Base-by-base conservation (phyloP, 2,888 invertebrate genomes). In the Itoplectis maculator region DNA sequence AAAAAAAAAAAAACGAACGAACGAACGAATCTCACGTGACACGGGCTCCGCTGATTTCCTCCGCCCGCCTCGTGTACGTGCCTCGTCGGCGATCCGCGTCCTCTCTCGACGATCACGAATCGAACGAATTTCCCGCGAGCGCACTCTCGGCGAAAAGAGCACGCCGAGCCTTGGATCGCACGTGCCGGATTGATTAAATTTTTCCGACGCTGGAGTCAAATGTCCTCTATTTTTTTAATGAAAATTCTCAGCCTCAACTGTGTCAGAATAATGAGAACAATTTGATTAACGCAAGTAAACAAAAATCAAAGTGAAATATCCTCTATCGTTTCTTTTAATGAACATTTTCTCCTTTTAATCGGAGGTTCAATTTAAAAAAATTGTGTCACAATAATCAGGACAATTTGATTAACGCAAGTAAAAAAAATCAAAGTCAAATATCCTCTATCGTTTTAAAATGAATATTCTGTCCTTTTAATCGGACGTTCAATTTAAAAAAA, bases 21-120 rank as follows among this genome's bases (percentile, higher is more conserved):
- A n/a, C n/a, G n/a, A n/a, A n/a, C n/a, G n/a, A 61, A 51, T 56
- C 70, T 56, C 18, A 70, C 70, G 54, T 29, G 42, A 56, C 70
- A 42, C 42, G 15, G 6, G 29, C 9, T 56, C 56, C 8, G 15
- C 15, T 42, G 54, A 42, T 56, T 56, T 70, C 42, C 56, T 70
- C 42, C 56, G 56, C 54, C 18, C 51, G 15, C 49, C 40, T n/a
- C n/a, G n/a, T 7, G 18, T 47, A 13, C 69, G 51, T 51, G 51
- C 23, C 23, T 20, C 37, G 18, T 37, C n/a, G 37, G 18, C n/a
- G n/a, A n/a, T n/a, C n/a, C n/a, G n/a, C n/a, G n/a, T n/a, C n/a
- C n/a, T 23, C 23, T 54, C 54, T 51, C 13, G 20, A 1, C 51
- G 5, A 40, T 29, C 11, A 9, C 11, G 37, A 54, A 69, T 11